Conservation (phyloP, 2,113 vertebrate genomes). For the Scomber colias region DNA sequence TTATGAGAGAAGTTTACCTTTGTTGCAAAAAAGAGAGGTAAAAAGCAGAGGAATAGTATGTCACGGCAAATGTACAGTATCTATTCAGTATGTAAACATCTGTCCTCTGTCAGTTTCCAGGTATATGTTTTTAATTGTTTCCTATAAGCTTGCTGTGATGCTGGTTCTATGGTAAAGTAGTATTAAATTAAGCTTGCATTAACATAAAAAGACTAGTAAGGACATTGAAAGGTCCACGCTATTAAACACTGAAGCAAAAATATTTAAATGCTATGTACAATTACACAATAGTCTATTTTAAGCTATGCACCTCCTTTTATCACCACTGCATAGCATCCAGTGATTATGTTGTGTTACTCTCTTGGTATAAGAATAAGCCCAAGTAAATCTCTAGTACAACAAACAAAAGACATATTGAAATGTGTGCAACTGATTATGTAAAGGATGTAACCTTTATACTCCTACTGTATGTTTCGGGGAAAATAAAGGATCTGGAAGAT, state of each 20-base stretch:
- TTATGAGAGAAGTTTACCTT: neutral
- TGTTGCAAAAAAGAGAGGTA: neutral
- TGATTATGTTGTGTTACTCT: slow-evolving; percentile 6
- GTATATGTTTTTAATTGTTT: neutral
- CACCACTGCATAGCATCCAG: neutral
- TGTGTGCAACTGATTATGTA: neutral
- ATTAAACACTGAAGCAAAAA: neutral
- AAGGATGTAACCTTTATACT: neutral
- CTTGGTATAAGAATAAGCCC: neutral
- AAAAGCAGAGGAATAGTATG: neutral
- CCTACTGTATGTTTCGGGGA: neutral
- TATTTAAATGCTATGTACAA: neutral
- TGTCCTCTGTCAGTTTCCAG: slow-evolving; percentile 6
- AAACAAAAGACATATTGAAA: neutral
- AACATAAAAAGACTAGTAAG: neutral
- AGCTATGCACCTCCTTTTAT: neutral
- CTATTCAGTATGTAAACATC: neutral
- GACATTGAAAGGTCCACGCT: neutral
- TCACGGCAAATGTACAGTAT: neutral
- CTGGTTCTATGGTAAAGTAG: no score
- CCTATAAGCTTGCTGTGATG: neutral
- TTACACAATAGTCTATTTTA: neutral
- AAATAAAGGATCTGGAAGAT: no score
- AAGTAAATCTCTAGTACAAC: neutral
- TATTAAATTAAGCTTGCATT: neutral